Conservation (phyloP, 1,140 invertebrate genomes). For the Pinna nobilis region DNA sequence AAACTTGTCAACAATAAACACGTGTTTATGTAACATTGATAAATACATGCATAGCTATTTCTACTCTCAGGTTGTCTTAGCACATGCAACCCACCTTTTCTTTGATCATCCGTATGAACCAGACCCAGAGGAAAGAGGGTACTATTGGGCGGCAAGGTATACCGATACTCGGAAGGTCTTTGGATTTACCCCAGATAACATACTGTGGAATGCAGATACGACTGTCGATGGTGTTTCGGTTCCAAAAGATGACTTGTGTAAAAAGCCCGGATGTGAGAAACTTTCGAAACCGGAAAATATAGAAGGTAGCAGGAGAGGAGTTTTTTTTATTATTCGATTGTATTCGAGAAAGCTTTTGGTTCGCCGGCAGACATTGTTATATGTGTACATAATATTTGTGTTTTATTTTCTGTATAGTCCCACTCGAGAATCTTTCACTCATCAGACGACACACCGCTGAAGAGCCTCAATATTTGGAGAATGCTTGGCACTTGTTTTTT, state of each 20-base stretch:
- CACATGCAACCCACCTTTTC: constrained; percentile 55
- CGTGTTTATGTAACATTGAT: no score
- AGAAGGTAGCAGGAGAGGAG: no score
- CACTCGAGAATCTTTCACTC: background rate
- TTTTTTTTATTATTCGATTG: no score
- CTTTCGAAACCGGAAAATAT: constrained; percentile 62
- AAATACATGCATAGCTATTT: background rate
- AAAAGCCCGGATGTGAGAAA: constrained; percentile 40
- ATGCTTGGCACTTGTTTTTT: no score
- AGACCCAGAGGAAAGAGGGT: constrained; percentile 55
- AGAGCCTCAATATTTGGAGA: background rate
- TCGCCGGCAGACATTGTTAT: background rate
- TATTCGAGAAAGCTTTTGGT: background rate
- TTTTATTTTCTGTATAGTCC: background rate
- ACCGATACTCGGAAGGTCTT: constrained; percentile 47
- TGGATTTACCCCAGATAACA: constrained; percentile 40
- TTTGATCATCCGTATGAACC: constrained; percentile 59
- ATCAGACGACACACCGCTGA: background rate
- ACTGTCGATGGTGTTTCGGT: constrained; percentile 37
- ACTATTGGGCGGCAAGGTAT: constrained; percentile 49
- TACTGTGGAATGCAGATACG: no score
- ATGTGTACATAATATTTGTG: background rate
- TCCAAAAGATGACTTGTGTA: constrained; percentile 46
- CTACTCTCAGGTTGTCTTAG: constrained; percentile 49
- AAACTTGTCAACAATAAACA: no score